Evolutionary conservation across 2,888 invertebrate species (phyloP), one percentile per base, ranked within the genome.

Genomic region (Leptothorax acervorum): DNA sequence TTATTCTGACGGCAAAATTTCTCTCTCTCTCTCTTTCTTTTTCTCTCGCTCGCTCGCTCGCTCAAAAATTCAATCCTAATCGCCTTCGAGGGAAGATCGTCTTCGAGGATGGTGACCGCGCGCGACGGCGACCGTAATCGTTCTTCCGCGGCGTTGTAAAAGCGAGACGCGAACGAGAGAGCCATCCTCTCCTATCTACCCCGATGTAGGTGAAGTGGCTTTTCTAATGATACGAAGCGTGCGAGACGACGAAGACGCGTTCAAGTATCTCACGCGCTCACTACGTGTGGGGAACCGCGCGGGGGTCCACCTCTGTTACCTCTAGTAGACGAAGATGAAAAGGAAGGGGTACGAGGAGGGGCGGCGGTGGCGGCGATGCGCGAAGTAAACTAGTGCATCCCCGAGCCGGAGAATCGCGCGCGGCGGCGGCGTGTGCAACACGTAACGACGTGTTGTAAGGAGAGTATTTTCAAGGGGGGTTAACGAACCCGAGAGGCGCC

Each of bases 391-490:
- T 93, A 93, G 93, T 92, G 93, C 93, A 93, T 91, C 93, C 91
- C 90, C 90, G 90, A 88, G 89, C 42, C 71, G 82, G 48, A 63
- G 48, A 66, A 66, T 23, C 65, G 84, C 78, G 92, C 93, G 93
- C 92, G 23, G 93, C 92, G 63, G 23, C 63, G 65, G 48, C 42
- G 75, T 75, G 75, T 75, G 93, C 93, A 92, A 93, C 92, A 70
- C 60, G 70, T 70, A 70, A 84, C 90, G 91, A 92, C 92, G 70
- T 79, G 79, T 60, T 79, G 92, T 91, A 93, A 92, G 94, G 79
- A 93, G 92, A 93, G 94, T 94, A 94, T 94, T 94, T 94, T 94
- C 93, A 93, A 79, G 60, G 48, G 90, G 91, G 94, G 94, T 94
- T 92, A 93, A 94, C 92, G 94, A 94, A 94, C 94, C 90, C 86